A percentile compares a stretch with the other conserved stretches of the same genome.
phyloP scores from a whole-genome alignment of 2,797 vertebrate genomes.

The Leuciscus waleckii region DNA sequence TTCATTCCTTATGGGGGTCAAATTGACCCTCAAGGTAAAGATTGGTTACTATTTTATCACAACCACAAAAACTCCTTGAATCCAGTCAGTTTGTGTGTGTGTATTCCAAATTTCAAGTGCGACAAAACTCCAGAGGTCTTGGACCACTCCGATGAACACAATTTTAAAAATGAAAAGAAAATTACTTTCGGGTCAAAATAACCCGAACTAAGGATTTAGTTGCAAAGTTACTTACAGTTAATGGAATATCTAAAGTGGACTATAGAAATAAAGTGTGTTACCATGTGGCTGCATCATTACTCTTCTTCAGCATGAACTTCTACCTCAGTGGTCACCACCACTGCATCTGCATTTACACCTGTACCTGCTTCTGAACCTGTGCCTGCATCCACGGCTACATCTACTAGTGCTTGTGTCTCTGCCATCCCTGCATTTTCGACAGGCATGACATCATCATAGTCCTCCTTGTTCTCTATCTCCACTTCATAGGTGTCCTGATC shows the following conservation, averaged over 20 bases:
- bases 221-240: neutral
- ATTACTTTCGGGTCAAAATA: too few species aligned
- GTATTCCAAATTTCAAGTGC: neutral
- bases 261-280: neutral
- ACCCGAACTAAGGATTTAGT: neutral
- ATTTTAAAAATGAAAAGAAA: too few species aligned
- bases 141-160: too few species aligned
- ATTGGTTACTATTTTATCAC: neutral
- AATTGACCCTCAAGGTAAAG: too few species aligned
- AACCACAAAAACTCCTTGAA: neutral
- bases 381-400: neutral
- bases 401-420: neutral
- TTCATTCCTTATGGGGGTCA: too few species aligned
- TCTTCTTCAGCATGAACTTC: constrained; percentile 4
- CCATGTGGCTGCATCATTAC: neutral
- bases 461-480: constrained; percentile 59
- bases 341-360: neutral
- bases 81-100: too few species aligned
- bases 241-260: neutral
- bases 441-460: constrained; percentile 70
- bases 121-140: too few species aligned
- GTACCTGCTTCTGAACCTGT: constrained; percentile 1
- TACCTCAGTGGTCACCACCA: neutral
- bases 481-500: constrained; percentile 64
- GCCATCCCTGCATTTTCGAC: neutral